Evolutionary conservation across 2,797 vertebrate species (phyloP), one percentile per base, ranked within the genome.

Genomic region (Ptychadena robeensis): DNA sequence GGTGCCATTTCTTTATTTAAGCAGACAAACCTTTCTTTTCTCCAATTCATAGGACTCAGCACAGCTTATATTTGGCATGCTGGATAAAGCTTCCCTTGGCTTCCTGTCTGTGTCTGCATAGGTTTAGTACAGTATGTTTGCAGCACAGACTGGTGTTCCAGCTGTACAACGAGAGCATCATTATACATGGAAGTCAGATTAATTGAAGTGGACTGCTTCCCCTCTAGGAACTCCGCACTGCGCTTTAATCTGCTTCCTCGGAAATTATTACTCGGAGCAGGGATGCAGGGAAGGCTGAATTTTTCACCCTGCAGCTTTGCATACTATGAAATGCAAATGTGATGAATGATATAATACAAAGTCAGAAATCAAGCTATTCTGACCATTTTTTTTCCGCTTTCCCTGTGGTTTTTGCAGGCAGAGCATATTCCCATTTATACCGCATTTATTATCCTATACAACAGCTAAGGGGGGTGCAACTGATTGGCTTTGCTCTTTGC

Each of bases 311-410:
- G 64, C 35, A 61, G 76, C 57, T 80, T 80, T 53, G 79, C 48
- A 74, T 79, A 84, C 63, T 74, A 84, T 84, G 53, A 80, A 85
- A 85, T 80, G 71, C 57, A 80, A 85, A 85, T 85, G 66, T 80
- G 64, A 74, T 80, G 71, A 70, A 73, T 64, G 53, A 30, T 59
- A 80, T 70, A 80, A 69, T 48, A 70, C 67, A 37, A 48, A 80
- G 65, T 75, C 70, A 80, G 71, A 75, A 85, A 80, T 67, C 77
- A 53, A 30, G 77, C 77, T 75, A 37, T 80, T 75, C 22, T 70
- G 27, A 28, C 28, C 34, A 79, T 68, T 75, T 80, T 40, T 12
- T 38, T 31, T n/a, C n/a, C 18, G 14, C 48, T 80, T 30, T 74
- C 70, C 65, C 70, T 53, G 76, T 75, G 37, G 71, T 63, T 80